These are phyloP conservation scores for Orestias chungarensis DNA, from an alignment of 2,797 vertebrate species.

Conservation along the genomic window DNA sequence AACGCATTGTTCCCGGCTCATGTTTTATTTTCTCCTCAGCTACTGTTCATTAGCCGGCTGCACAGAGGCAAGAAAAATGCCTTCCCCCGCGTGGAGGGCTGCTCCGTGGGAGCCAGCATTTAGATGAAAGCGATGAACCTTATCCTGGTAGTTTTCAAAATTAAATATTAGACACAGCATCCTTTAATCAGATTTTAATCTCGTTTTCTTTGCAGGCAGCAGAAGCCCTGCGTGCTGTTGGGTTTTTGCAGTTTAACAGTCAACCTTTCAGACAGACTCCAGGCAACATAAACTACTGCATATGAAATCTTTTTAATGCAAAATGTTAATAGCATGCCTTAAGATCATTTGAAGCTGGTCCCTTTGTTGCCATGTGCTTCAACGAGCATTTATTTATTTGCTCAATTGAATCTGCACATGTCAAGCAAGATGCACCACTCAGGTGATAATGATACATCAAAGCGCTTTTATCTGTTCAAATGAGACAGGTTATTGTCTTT, in stretches of 20 bases:
- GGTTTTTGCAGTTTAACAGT: slow-evolving; percentile 48
- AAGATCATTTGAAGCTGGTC: neutral
- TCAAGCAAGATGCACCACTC: slow-evolving; percentile 21
- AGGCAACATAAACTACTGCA: slow-evolving; percentile 14
- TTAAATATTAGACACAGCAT: slow-evolving; percentile 66
- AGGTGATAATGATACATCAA: slow-evolving; percentile 35
- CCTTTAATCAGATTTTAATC: slow-evolving; percentile 67
- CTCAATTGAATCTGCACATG: slow-evolving; percentile 5
- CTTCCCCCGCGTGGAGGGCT: slow-evolving; percentile 62
- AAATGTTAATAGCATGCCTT: neutral
- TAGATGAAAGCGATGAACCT: slow-evolving; percentile 66
- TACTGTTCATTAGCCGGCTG: slow-evolving; percentile 66
- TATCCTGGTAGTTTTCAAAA: slow-evolving; percentile 58
- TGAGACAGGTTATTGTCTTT: slow-evolving; percentile 40
- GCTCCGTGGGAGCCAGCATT: slow-evolving; percentile 61
- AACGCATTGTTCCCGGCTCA: slow-evolving; percentile 63
- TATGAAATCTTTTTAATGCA: slow-evolving; percentile 14
- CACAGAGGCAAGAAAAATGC: slow-evolving; percentile 59
- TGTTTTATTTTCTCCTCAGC: slow-evolving; percentile 55
- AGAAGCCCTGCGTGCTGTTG: slow-evolving; percentile 47
- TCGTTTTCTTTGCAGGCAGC: slow-evolving; percentile 52
- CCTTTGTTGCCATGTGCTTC: slow-evolving; percentile 28
- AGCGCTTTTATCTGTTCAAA: slow-evolving; percentile 38
- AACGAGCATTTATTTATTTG: neutral
- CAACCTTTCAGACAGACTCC: slow-evolving; percentile 34